These are phyloP conservation scores for Odontothrips loti DNA, from an alignment of 2,888 invertebrate genomes.

Conservation along the genomic window DNA sequence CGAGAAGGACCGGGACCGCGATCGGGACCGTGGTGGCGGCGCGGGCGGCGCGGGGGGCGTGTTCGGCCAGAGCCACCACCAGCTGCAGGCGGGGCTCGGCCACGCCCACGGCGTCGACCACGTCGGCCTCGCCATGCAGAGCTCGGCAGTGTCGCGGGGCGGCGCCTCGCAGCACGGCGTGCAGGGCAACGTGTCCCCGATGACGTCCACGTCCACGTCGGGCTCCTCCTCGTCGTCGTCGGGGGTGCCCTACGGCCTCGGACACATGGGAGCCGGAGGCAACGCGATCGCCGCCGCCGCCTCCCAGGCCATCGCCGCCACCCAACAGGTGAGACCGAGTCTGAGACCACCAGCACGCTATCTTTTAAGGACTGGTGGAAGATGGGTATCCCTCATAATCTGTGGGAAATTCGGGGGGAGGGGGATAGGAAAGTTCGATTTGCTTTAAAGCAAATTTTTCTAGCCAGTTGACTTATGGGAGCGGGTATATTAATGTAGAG, in stretches of 20 bases:
- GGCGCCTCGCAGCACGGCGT: neutral
- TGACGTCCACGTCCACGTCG: conserved; percentile 41
- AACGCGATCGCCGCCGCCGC: conserved; percentile 91
- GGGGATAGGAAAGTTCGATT: too few relatives aligned
- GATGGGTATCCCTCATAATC: too few relatives aligned
- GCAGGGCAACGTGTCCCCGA: conserved; percentile 34
- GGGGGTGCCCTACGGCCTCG: conserved; percentile 62
- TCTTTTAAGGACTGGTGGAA: too few relatives aligned
- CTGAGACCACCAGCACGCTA: too few relatives aligned
- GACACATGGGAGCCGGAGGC: conserved; percentile 79
- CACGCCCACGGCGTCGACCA: neutral
- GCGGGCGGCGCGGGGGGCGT: conserved; percentile 29
- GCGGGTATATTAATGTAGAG: too few relatives aligned
- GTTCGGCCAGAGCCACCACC: conserved; percentile 42
- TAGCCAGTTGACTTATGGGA: too few relatives aligned
- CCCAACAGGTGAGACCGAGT: conserved; percentile 65
- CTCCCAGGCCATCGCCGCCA: conserved; percentile 92
- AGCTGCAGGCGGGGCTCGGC: conserved; percentile 39
- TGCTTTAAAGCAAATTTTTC: too few relatives aligned
- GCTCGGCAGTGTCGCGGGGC: neutral
- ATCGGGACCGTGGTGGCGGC: neutral
- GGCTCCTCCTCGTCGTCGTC: conserved; percentile 44
- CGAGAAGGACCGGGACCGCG: neutral
- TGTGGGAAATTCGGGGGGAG: too few relatives aligned
- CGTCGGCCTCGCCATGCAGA: neutral